Percentiles rank a stretch among this genome's conserved stretches.
These are phyloP conservation scores for Drosophila niveifrons DNA, from an alignment of 2,888 invertebrate genomes.

Conservation along the genomic window DNA sequence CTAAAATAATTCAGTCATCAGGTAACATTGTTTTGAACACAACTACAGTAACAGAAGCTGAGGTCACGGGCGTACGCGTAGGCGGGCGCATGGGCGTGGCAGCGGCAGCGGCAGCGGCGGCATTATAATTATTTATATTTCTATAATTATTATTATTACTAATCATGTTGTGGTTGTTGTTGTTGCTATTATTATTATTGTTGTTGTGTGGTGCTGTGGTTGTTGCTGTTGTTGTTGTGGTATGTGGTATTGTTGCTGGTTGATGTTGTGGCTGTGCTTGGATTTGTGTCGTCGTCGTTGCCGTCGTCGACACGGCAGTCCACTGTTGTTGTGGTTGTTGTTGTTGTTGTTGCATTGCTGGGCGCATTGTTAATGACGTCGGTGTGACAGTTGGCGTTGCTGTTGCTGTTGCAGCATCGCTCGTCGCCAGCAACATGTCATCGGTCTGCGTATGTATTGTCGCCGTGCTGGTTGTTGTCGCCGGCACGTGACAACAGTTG, in stretches of 20 bases:
- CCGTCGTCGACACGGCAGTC: conserved; percentile 70
- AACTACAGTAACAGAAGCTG: conserved; percentile 86
- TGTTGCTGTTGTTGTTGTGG: conserved; percentile 43
- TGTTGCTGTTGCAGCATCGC: not conserved
- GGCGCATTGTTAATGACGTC: conserved; percentile 43
- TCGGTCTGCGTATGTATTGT: conserved; percentile 85
- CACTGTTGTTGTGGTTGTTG: conserved; percentile 65
- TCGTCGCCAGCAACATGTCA: conserved; percentile 61
- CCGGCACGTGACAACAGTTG: conserved; percentile 50
- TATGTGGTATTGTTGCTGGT: conserved; percentile 36
- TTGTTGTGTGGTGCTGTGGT: conserved; percentile 46
- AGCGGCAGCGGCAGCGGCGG: conserved; percentile 45
- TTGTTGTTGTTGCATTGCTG: conserved; percentile 66
- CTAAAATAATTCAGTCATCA: conserved; percentile 85
- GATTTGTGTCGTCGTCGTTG: conserved; percentile 62
- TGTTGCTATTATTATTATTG: conserved; percentile 43
- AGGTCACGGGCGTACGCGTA: conserved; percentile 69
- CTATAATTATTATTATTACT: conserved; percentile 50
- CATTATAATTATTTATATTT: conserved; percentile 57
- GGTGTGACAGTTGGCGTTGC: conserved; percentile 37
- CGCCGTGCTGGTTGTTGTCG: conserved; percentile 68
- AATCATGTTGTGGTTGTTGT: conserved; percentile 34
- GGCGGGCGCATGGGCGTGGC: conserved; percentile 60
- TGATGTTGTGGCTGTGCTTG: conserved; percentile 57
- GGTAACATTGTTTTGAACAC: conserved; percentile 86